Conservation (phyloP, 2,888 invertebrate species). For the Cephus spinipes region DNA sequence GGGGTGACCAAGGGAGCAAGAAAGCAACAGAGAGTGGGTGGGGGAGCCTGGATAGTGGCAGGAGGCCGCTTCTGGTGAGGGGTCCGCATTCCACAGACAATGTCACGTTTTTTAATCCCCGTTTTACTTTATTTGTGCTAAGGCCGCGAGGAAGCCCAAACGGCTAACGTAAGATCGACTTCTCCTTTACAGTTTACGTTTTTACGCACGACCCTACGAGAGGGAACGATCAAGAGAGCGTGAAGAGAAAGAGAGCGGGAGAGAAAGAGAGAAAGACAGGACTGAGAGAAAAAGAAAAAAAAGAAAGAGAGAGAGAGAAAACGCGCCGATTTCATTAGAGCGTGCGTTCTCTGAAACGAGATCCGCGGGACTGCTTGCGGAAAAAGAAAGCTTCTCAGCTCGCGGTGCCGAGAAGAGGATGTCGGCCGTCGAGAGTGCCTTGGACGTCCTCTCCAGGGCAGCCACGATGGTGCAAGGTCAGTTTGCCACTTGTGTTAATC, state of each 20-base stretch:
- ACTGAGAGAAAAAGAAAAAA: slow-evolving; percentile 2
- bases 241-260: not conserved
- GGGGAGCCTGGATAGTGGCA: slow-evolving; percentile 26
- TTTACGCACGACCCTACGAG: slow-evolving; percentile 6
- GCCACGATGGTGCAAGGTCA: slow-evolving; percentile 87
- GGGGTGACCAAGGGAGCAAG: slow-evolving; percentile 12
- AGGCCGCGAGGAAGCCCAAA: slow-evolving; percentile 42
- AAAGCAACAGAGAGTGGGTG: slow-evolving; percentile 8
- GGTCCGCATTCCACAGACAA: slow-evolving; percentile 66
- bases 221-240: slow-evolving; percentile 2
- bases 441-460: slow-evolving; percentile 88
- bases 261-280: not conserved
- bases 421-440: slow-evolving; percentile 84
- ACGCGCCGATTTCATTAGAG: slow-evolving; percentile 7
- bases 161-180: slow-evolving; percentile 37
- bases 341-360: slow-evolving; percentile 12
- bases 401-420: slow-evolving; percentile 58
- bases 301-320: slow-evolving; percentile 7
- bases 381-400: slow-evolving; percentile 17
- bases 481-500: slow-evolving; percentile 29
- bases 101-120: slow-evolving; percentile 66
- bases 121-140: slow-evolving; percentile 62
- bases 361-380: slow-evolving; percentile 13
- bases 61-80: slow-evolving; percentile 51
- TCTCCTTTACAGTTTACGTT: slow-evolving; percentile 18